Base-by-base conservation (phyloP, 2,797 vertebrate genomes). In the Galagoides demidoff region DNA sequence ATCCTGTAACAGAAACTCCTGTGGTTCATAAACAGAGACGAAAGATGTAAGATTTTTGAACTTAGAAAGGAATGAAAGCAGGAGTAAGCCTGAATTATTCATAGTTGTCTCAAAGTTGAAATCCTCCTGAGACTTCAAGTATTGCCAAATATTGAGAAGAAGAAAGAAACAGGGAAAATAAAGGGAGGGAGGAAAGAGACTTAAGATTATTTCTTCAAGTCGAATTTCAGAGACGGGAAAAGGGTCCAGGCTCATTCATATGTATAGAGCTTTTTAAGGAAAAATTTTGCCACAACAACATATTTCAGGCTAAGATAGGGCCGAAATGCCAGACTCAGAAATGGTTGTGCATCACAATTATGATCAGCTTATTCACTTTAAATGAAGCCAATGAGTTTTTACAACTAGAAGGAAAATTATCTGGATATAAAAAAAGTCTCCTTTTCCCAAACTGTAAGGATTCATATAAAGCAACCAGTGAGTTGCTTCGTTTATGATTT, bases 1-100 rank as follows among this genome's bases (percentile, higher is more conserved):
- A 90, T 94, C 85, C 96, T 95, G 8, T 94, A 97, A 96, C 74
- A 96, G 95, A 98, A 97, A 90, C 59, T 39, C 63, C 90, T 91
- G 25, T 61, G 95, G 68, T 97, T 97, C 70, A 97, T 45, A 96
- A 74, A 86, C 23, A 97, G 34, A 85, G 12, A 97, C 52, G 70
- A 68, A 96, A 88, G 77, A 93, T 68, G 64, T 84, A 77, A 96
- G 68, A 92, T 92, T 74, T 74, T 95, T 94, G 93, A 97, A 82
- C 39, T 88, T 90, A 85, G 73, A 97, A 97, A 97, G 88, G 74
- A 92, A 90, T 86, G 13, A 97, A 82, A 85, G 94, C 89, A 92
- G 88, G 78, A 96, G 93, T 88, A 97, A 87, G 74, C 59, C 81
- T 98, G 94, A 97, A 97, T 97, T 98, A 97, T 97, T 93, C 71